A percentile compares a stretch with the other conserved stretches of the same genome.
Evolutionary conservation across 2,797 vertebrate genomes (phyloP).

Genomic region (Simalia tracyae): DNA sequence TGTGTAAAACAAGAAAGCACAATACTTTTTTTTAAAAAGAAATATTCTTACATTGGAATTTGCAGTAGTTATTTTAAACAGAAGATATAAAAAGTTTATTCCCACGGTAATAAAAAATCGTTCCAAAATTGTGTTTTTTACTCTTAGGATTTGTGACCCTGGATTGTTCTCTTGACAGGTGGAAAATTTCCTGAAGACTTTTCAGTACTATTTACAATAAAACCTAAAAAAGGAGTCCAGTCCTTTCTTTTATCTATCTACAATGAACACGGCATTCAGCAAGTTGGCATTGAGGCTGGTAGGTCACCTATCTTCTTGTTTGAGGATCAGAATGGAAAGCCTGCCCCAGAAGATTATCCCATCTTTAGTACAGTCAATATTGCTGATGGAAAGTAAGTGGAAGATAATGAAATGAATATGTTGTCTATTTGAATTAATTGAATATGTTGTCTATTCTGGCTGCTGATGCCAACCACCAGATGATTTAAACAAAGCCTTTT

Average conservation of each 20-base stretch:
- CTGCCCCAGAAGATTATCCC: slow-evolving; percentile 92
- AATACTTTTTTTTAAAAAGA: neutral
- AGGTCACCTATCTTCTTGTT: slow-evolving; percentile 94
- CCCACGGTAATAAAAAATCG: neutral
- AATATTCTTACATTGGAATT: neutral
- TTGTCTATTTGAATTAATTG: neutral
- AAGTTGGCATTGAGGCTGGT: slow-evolving; percentile 92
- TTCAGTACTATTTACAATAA: slow-evolving; percentile 94
- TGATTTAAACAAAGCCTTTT: no score
- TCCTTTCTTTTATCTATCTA: slow-evolving; percentile 95
- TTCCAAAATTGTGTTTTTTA: neutral
- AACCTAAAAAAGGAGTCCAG: slow-evolving; percentile 90
- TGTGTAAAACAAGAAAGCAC: neutral
- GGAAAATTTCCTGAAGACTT: slow-evolving; percentile 94
- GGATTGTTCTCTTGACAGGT: slow-evolving; percentile 69
- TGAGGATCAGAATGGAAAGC: slow-evolving; percentile 92
- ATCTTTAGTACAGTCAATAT: slow-evolving; percentile 90
- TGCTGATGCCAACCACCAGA: neutral
- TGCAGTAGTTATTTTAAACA: neutral
- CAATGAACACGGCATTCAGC: slow-evolving; percentile 89
- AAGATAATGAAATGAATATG: neutral
- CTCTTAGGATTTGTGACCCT: slow-evolving; percentile 31
- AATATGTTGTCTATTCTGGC: neutral
- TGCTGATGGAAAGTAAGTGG: slow-evolving; percentile 94
- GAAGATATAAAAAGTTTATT: neutral